These are phyloP conservation scores for Seira musarum DNA, from an alignment of 2,888 invertebrate species.

Conservation along the genomic window DNA sequence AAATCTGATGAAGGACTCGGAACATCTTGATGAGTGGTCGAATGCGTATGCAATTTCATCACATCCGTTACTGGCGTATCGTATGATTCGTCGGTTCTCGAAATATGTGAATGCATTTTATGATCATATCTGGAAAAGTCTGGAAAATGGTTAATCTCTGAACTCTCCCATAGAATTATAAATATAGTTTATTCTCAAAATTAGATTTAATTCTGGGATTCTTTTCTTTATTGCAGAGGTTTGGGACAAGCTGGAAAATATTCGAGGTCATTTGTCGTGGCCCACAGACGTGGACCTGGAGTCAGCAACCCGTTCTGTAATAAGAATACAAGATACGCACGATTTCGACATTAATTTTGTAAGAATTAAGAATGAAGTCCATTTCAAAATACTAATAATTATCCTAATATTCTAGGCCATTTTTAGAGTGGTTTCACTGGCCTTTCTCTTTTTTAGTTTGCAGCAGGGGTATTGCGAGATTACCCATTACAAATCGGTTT, in stretches of 20 bases:
- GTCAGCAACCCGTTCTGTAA: conserved; percentile 37
- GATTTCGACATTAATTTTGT: conserved; percentile 58
- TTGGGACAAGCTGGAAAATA: conserved; percentile 36
- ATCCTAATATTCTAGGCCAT: too few species aligned
- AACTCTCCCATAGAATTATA: too few species aligned
- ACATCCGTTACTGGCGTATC: conserved; percentile 36
- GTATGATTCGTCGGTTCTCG: conserved; percentile 60
- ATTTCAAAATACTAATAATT: too few species aligned
- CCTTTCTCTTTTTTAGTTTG: conserved; percentile 22
- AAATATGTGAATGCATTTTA: conserved; percentile 38
- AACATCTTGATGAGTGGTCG: conserved; percentile 27
- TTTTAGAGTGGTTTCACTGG: too few species aligned
- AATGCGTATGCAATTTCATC: conserved; percentile 38
- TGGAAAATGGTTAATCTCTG: conserved; percentile 40
- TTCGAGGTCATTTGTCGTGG: conserved; percentile 45
- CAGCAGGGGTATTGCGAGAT: conserved; percentile 38
- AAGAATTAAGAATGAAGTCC: too few species aligned
- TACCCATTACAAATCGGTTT: conserved; percentile 2
- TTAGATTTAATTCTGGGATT: too few species aligned
- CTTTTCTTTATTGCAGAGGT: conserved; percentile 13
- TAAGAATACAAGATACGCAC: conserved; percentile 57
- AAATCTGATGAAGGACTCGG: background rate
- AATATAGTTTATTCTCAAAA: too few species aligned
- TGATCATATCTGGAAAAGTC: conserved; percentile 40
- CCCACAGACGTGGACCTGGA: conserved; percentile 51